Evolutionary conservation across 2,797 vertebrate genomes (phyloP).

Genomic region (Erithacus rubecula): DNA sequence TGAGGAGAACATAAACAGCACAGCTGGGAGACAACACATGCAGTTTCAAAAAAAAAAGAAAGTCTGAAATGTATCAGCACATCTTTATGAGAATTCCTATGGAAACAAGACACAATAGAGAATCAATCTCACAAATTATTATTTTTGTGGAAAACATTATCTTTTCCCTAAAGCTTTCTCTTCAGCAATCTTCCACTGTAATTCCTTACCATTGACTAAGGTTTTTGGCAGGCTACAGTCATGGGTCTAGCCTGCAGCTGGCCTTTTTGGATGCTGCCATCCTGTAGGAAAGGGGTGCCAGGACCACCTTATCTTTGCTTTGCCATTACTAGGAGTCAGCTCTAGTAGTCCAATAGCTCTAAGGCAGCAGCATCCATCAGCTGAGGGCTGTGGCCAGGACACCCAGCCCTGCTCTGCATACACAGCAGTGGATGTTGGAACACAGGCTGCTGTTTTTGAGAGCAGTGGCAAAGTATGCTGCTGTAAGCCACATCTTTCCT

Average conservation of each 20-base stretch:
- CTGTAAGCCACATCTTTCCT: neutral
- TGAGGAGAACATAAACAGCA: conserved; percentile 11
- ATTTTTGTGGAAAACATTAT: neutral
- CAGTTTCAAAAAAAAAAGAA: neutral
- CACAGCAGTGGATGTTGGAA: neutral
- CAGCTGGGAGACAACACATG: neutral
- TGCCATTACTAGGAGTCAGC: neutral
- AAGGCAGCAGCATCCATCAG: neutral
- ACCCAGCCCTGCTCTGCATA: neutral
- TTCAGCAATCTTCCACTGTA: neutral
- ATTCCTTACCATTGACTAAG: neutral
- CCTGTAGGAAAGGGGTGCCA: neutral
- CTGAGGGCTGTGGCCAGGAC: neutral
- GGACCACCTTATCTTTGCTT: neutral
- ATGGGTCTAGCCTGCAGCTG: neutral
- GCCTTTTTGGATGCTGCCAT: neutral
- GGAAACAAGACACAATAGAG: neutral
- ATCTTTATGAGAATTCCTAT: neutral
- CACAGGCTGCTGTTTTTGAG: neutral
- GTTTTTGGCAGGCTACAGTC: neutral
- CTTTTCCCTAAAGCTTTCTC: neutral
- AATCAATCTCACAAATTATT: neutral
- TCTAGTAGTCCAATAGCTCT: neutral
- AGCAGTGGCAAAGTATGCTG: neutral
- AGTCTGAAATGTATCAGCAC: neutral